Base-by-base conservation (phyloP, 2,797 vertebrate genomes). In the Pitangus sulphuratus region DNA sequence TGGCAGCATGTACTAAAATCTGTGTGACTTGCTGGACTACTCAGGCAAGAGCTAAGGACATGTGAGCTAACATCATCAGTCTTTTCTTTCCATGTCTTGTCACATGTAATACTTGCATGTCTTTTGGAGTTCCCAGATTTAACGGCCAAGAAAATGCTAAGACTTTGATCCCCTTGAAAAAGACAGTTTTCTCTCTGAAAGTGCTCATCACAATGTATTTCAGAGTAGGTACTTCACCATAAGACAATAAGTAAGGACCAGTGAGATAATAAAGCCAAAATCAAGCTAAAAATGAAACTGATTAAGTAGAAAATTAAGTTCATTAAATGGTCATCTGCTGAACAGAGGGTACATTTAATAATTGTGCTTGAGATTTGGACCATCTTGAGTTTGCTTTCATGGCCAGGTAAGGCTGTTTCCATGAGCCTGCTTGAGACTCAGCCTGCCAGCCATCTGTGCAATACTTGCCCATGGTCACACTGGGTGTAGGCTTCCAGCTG, bases 381-480 rank as follows among this genome's bases (percentile, higher is more conserved):
- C 24, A 66, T n/a, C 45, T 48, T 56, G 37, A 76, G 37, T 26
- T 13, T 61, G 3, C 13, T 70, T 77, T 48, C 30, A 40, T 26
- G 66, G 39, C 26, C 62, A 69, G 10, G 11, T 64, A 37, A 56
- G 20, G 15, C 15, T 72, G 14, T 82, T 82, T 79, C 54, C 56
- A n/a, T 15, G 31, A 78, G 12, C 57, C 57, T 33, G 30, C 70
- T 47, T 30, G 19, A 66, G 68, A 9, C 26, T 72, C 51, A 81
- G 2, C 15, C 64, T 51, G 31, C 17, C 28, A 54, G 22, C 20
- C 50, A 20, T 7, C 12, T 6, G 0, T 28, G 33, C 2, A 6
- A 9, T 11, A 22, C 18, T 4, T 16, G 10, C 2, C 35, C 9
- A 2, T 2, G 1, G 33, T 54, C 72, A 47, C 11, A 4, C 15